A percentile compares a stretch with the other conserved stretches of the same genome.
These are phyloP conservation scores for Erebia palarica DNA, from an alignment of 2,888 invertebrate species.

Conservation along the genomic window DNA sequence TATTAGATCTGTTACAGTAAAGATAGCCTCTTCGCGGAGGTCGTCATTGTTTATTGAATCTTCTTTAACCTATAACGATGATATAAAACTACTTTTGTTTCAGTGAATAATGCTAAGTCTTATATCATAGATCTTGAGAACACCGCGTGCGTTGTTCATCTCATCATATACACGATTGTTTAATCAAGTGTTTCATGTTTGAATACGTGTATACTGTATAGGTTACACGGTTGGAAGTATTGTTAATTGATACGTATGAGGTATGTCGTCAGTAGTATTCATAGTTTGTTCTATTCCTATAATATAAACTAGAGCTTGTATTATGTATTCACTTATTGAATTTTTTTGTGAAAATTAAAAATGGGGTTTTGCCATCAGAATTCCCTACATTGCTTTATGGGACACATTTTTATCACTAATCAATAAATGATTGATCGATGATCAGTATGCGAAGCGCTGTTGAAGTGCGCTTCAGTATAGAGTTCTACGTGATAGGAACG, in stretches of 20 bases:
- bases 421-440: neutral
- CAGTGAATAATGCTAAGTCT: conserved; percentile 24
- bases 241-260: conserved; percentile 26
- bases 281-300: conserved; percentile 32
- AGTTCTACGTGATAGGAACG: conserved; percentile 11
- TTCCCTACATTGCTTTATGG: too few species aligned
- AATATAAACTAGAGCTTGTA: neutral
- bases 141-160: conserved; percentile 21
- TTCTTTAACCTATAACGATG: conserved; percentile 22
- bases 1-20: conserved; percentile 43
- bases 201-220: conserved; percentile 10
- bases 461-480: conserved; percentile 4
- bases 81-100: conserved; percentile 36
- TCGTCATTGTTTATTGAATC: conserved; percentile 58
- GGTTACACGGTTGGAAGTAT: conserved; percentile 18
- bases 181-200: conserved; percentile 30
- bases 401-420: too few species aligned
- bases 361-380: too few species aligned
- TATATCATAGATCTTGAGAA: conserved; percentile 31
- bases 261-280: conserved; percentile 38
- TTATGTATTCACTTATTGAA: neutral
- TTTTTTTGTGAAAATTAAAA: too few species aligned
- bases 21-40: conserved; percentile 53
- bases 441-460: conserved; percentile 31
- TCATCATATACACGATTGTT: conserved; percentile 28